These are phyloP conservation scores for Caloenas nicobarica DNA, from an alignment of 2,113 vertebrate species.

Conservation along the genomic window DNA sequence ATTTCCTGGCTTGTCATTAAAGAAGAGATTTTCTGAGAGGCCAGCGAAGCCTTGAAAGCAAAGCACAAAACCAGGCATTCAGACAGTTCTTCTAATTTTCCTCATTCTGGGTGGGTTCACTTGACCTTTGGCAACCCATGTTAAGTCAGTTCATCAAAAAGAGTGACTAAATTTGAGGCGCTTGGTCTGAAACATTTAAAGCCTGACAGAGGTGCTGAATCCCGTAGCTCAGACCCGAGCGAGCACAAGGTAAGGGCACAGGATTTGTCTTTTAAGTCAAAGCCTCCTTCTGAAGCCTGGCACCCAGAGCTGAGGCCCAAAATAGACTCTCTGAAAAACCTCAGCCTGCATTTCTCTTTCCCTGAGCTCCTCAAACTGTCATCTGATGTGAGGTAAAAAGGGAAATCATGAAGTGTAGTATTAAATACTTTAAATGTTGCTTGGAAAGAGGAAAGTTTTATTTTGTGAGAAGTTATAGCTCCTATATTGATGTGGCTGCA, in stretches of 20 bases:
- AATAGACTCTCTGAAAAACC: conserved; percentile 50
- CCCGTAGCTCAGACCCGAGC: background rate
- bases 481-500: background rate
- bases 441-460: background rate
- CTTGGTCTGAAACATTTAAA: background rate
- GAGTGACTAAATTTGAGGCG: background rate
- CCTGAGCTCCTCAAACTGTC: conserved; percentile 24
- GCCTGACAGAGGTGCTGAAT: background rate
- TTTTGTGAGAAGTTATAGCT: background rate
- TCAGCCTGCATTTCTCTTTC: conserved; percentile 46
- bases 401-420: conserved; percentile 6
- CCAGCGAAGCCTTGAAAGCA: background rate
- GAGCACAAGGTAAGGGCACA: background rate
- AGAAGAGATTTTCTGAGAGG: background rate
- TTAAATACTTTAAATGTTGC: background rate
- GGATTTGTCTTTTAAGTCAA: conserved; percentile 31
- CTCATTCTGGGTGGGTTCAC: background rate
- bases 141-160: background rate
- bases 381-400: conserved; percentile 9
- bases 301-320: conserved; percentile 24
- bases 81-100: background rate
- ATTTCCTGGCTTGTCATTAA: conserved; percentile 15
- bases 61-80: background rate
- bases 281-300: conserved; percentile 34
- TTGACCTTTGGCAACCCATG: background rate